Evolutionary conservation across 2,797 vertebrate genomes (phyloP).

Genomic region (Tragelaphus eurycerus): DNA sequence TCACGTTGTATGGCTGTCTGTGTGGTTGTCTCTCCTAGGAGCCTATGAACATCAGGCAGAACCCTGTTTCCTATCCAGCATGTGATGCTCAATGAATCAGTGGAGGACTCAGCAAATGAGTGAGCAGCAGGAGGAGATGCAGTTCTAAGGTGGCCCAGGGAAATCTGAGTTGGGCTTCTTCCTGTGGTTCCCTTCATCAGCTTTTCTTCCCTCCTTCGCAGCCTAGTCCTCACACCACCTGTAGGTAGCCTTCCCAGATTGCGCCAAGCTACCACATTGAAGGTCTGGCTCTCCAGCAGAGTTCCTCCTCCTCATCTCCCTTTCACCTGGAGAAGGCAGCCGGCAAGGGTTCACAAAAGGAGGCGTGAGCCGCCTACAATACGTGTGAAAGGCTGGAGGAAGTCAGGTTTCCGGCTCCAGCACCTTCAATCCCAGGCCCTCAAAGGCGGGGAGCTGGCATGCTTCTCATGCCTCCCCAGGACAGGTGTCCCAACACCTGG

Average conservation of each 20-base stretch:
- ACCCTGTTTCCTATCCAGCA: neutral
- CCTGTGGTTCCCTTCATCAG: neutral
- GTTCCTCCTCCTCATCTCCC: neutral
- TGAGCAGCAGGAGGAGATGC: neutral
- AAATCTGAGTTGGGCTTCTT: neutral
- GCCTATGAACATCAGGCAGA: neutral
- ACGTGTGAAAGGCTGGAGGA: neutral
- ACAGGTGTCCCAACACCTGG: neutral
- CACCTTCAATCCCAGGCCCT: neutral
- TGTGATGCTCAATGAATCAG: neutral
- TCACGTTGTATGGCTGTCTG: neutral
- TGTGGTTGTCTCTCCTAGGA: neutral
- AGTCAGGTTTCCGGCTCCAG: neutral
- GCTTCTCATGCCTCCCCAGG: neutral
- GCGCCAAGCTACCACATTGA: neutral
- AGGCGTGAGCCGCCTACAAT: neutral
- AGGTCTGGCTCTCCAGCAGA: neutral
- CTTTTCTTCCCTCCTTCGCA: neutral
- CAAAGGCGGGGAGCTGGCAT: neutral
- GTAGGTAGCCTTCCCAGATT: neutral
- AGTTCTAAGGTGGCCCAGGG: neutral
- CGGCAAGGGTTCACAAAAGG: conserved; percentile 28
- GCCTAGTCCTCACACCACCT: neutral
- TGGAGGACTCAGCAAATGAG: neutral
- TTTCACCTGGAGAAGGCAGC: neutral